A percentile compares a stretch with the other conserved stretches of the same genome.
phyloP scores from a whole-genome alignment of 2,113 vertebrate genomes.

The Typhlomys cinereus region DNA sequence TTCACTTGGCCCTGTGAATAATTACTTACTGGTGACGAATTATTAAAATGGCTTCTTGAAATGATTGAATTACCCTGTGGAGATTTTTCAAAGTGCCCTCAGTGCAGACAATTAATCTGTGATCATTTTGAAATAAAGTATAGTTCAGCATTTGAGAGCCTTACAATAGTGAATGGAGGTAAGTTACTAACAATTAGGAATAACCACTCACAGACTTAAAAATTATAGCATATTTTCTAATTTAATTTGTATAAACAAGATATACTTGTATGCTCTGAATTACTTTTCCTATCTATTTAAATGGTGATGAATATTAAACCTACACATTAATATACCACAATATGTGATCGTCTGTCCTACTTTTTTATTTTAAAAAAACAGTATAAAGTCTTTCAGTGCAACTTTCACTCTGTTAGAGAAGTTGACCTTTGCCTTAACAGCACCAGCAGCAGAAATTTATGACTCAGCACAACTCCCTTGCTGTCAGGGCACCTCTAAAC shows the following conservation, averaged over 20 bases:
- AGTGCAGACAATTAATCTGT: conserved; percentile 48
- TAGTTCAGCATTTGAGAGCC: not conserved
- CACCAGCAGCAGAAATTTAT: not conserved
- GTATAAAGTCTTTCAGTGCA: not conserved
- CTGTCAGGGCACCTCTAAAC: fast-evolving
- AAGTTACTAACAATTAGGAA: conserved; percentile 25
- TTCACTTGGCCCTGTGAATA: conserved; percentile 11
- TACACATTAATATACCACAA: not conserved
- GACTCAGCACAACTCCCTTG: not conserved
- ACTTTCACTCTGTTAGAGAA: not conserved
- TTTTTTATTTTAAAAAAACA: not conserved
- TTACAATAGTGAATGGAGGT: conserved; percentile 7
- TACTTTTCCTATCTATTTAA: not conserved
- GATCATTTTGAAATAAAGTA: conserved; percentile 43
- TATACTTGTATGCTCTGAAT: not conserved
- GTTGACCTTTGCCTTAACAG: not conserved
- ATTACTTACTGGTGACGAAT: conserved; percentile 43
- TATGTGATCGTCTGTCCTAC: not conserved
- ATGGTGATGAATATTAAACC: not conserved
- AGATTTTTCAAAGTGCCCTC: not conserved
- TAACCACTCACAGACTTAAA: not conserved
- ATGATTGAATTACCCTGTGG: conserved; percentile 20
- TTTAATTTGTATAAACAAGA: not conserved
- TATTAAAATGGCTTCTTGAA: conserved; percentile 56
- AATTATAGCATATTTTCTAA: conserved; percentile 14